A percentile compares a stretch with the other conserved stretches of the same genome.
phyloP scores from a whole-genome alignment of 2,888 invertebrate genomes.

The Cyclophora punctaria region DNA sequence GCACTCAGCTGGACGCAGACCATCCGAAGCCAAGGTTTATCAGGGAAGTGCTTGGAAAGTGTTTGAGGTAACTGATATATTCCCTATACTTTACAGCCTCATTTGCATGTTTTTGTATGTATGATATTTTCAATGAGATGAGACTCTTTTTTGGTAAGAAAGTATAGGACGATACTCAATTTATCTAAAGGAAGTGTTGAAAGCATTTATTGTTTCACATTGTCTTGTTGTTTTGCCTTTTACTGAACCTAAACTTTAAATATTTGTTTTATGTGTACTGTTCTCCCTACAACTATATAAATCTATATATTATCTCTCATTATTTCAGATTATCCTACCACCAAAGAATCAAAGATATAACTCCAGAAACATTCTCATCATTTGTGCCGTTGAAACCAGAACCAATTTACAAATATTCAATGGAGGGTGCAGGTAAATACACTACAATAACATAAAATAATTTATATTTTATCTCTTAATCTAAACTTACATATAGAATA shows the following conservation, averaged over 20 bases:
- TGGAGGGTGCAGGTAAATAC: constrained; percentile 84
- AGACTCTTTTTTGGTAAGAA: too few species aligned
- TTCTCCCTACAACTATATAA: too few species aligned
- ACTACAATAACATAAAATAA: constrained; percentile 14
- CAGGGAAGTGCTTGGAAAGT: constrained; percentile 91
- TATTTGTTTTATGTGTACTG: too few species aligned
- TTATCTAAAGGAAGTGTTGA: too few species aligned
- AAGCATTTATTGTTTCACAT: too few species aligned
- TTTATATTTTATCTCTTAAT: constrained; percentile 43
- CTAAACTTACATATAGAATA: constrained; percentile 55
- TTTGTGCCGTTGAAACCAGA: constrained; percentile 90
- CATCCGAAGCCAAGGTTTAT: constrained; percentile 97
- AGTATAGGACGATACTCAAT: too few species aligned
- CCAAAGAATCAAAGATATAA: constrained; percentile 93
- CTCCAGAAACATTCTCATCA: constrained; percentile 89
- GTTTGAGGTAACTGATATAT: constrained; percentile 80
- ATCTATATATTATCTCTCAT: not conserved
- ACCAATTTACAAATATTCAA: constrained; percentile 92
- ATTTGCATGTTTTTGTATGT: too few species aligned
- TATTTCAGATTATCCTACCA: constrained; percentile 89
- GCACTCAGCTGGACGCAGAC: constrained; percentile 87
- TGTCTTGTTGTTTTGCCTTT: too few species aligned
- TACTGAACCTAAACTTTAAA: too few species aligned
- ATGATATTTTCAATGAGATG: too few species aligned
- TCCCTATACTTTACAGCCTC: too few species aligned